Percentiles rank a stretch among this genome's conserved stretches.
Conservation (phyloP, 2,797 vertebrate species). For the Eurystomus glaucurus region DNA sequence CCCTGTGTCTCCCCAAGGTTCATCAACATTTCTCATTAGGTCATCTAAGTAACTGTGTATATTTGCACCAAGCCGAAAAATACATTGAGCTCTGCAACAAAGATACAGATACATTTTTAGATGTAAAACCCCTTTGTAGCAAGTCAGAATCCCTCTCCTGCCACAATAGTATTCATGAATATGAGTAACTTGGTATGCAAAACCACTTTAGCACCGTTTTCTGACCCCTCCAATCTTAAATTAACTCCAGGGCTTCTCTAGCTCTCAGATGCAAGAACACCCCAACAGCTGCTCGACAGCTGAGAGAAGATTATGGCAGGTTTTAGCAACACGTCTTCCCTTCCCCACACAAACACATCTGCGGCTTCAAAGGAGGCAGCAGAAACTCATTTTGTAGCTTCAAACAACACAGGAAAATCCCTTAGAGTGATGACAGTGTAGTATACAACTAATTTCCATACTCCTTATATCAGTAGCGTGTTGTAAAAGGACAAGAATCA, state of each 20-base stretch:
- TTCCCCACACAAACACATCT: slow-evolving; percentile 9
- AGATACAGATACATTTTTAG: not conserved
- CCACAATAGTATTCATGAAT: not conserved
- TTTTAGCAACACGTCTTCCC: not conserved
- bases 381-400: not conserved
- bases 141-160: not conserved
- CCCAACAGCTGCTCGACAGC: not conserved
- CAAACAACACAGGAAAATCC: slow-evolving; percentile 14
- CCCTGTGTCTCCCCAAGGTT: not conserved
- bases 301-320: not conserved
- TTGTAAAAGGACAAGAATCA: not conserved
- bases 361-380: slow-evolving; percentile 27
- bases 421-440: not conserved
- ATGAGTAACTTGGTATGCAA: not conserved
- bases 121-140: not conserved
- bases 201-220: not conserved
- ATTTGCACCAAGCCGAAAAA: not conserved
- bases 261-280: not conserved
- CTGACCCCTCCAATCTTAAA: not conserved
- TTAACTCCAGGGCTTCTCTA: not conserved
- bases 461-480: not conserved
- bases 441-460: not conserved
- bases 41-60: not conserved
- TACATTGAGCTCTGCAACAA: not conserved
- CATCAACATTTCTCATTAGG: not conserved